Conservation (phyloP, 2,113 vertebrate species). For the Cochlearius cochlearius region DNA sequence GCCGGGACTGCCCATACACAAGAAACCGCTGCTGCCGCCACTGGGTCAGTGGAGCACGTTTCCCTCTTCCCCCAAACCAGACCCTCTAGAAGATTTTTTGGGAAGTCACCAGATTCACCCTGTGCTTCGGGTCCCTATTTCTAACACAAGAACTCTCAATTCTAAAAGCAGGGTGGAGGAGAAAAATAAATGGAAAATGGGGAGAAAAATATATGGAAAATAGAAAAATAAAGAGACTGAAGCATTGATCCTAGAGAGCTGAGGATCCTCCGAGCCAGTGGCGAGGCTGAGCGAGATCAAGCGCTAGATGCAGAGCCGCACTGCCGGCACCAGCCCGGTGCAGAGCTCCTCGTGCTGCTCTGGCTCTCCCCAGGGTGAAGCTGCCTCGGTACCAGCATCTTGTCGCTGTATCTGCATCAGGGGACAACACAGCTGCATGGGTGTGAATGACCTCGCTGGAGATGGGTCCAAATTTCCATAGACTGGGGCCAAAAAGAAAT, state of each 20-base stretch:
- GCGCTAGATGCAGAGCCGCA: neutral
- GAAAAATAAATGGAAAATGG: neutral
- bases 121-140: neutral
- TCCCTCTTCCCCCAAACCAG: neutral
- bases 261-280: neutral
- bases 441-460: neutral
- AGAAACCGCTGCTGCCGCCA: neutral
- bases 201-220: too few relatives aligned
- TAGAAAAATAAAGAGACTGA: neutral
- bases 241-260: neutral
- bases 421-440: accelerated
- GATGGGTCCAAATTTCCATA: neutral
- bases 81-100: neutral
- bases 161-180: neutral
- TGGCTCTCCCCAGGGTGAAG: neutral
- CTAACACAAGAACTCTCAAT: neutral
- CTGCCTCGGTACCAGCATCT: neutral
- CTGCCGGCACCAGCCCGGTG: neutral
- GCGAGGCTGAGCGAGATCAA: neutral
- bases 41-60: accelerated
- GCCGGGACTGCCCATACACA: neutral
- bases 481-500: neutral
- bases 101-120: neutral
- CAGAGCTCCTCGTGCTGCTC: neutral
- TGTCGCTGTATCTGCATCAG: neutral